A percentile compares a stretch with the other conserved stretches of the same genome.
Evolutionary conservation across 2,797 vertebrate genomes (phyloP).

Genomic region (Tamandua tetradactyla): DNA sequence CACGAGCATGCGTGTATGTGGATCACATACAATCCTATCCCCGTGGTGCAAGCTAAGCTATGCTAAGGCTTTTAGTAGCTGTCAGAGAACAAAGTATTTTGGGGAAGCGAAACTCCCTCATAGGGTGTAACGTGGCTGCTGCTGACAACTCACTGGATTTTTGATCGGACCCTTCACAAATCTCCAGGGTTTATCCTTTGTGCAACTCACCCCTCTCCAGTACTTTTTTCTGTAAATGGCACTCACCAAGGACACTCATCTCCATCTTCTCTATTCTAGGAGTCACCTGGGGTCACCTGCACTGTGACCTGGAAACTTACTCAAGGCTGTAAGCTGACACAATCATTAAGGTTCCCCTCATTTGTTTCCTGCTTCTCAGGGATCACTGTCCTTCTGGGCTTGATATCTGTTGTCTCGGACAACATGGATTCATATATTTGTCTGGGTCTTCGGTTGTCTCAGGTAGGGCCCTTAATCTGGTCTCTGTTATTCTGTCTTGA

Average conservation of each 20-base stretch:
- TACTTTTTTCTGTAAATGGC: background rate
- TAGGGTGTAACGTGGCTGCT: background rate
- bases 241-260: background rate
- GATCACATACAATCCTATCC: background rate
- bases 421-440: background rate
- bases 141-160: background rate
- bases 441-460: background rate
- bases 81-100: background rate
- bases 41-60: background rate
- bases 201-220: too few species aligned
- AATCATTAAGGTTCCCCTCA: fast-evolving
- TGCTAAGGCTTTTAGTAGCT: background rate
- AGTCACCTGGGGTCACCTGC: background rate
- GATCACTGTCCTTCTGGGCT: background rate
- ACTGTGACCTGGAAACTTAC: background rate
- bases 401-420: background rate
- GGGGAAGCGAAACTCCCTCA: background rate
- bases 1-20: background rate
- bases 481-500: background rate
- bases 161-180: background rate
- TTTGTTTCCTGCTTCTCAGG: background rate
- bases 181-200: background rate
- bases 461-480: background rate
- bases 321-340: background rate
- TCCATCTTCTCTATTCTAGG: background rate